A percentile compares a stretch with the other conserved stretches of the same genome.
phyloP scores from a whole-genome alignment of 2,797 vertebrate genomes.

The Holocentrus rufus region DNA sequence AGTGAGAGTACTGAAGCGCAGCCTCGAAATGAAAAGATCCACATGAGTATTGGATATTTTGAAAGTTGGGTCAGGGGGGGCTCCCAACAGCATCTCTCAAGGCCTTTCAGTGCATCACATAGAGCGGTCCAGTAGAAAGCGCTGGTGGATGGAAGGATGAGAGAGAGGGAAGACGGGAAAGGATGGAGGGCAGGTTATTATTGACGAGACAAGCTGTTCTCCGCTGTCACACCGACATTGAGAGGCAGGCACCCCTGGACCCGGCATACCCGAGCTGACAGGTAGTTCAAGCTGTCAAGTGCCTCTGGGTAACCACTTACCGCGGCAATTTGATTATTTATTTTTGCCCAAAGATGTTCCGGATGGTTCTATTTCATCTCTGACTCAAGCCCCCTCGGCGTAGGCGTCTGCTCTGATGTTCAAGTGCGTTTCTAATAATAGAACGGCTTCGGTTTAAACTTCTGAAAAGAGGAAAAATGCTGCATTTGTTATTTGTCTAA shows the following conservation, averaged over 20 bases:
- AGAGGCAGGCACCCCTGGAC: slow-evolving; percentile 58
- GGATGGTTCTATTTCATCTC: slow-evolving; percentile 48
- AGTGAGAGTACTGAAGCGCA: background rate
- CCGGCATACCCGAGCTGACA: slow-evolving; percentile 59
- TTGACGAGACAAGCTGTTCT: slow-evolving; percentile 51
- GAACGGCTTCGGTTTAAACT: slow-evolving; percentile 26
- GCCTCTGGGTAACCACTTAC: slow-evolving; percentile 69
- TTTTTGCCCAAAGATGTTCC: slow-evolving; percentile 57
- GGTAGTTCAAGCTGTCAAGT: slow-evolving; percentile 74
- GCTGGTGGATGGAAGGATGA: slow-evolving; percentile 23
- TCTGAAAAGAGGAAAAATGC: slow-evolving; percentile 33
- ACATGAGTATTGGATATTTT: background rate
- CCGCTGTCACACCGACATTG: slow-evolving; percentile 56
- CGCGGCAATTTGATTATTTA: slow-evolving; percentile 63
- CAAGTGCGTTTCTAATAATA: slow-evolving; percentile 33
- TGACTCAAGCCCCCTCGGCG: slow-evolving; percentile 12
- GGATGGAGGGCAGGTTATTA: slow-evolving; percentile 32
- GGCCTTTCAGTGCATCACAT: background rate
- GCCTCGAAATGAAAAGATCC: background rate
- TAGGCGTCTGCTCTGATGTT: slow-evolving; percentile 21
- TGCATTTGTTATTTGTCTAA: background rate
- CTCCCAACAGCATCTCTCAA: background rate
- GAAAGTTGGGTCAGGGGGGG: background rate
- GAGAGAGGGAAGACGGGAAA: slow-evolving; percentile 17
- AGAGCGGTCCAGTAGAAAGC: slow-evolving; percentile 16